Conservation (phyloP, 1,140 invertebrate species). For the Diabrotica virgifera region DNA sequence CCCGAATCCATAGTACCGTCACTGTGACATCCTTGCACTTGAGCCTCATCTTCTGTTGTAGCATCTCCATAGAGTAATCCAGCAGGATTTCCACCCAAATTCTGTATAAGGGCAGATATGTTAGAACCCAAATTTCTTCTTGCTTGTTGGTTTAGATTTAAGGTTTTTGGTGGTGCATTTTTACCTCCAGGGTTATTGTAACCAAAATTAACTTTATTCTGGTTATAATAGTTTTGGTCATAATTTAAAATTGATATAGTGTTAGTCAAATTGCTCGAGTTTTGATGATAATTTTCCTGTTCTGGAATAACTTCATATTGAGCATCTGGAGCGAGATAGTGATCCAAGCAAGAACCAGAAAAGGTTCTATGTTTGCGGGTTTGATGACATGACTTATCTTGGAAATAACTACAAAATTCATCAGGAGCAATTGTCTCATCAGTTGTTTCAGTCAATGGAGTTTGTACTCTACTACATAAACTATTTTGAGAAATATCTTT, state of each 20-base stretch:
- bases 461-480: slow-evolving; percentile 49
- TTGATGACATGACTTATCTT: slow-evolving; percentile 29
- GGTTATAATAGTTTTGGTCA: slow-evolving; percentile 37
- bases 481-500: slow-evolving; percentile 56
- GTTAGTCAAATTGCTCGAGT: slow-evolving; percentile 40
- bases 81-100: not conserved
- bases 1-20: no score
- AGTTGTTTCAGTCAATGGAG: slow-evolving; percentile 47
- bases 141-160: slow-evolving; percentile 36
- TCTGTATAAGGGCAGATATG: not conserved
- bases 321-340: no score
- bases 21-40: no score
- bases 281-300: slow-evolving; percentile 11
- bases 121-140: slow-evolving; percentile 41
- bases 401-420: slow-evolving; percentile 39
- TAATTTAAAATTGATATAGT: slow-evolving; percentile 45
- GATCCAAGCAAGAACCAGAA: slow-evolving; percentile 51
- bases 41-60: not conserved
- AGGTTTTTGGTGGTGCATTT: slow-evolving; percentile 38
- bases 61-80: not conserved
- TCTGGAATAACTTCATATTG: slow-evolving; percentile 41
- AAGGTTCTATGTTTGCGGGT: slow-evolving; percentile 28
- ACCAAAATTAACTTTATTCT: no score
- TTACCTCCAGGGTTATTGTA: no score
- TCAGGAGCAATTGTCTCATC: slow-evolving; percentile 42